Evolutionary conservation across 2,888 invertebrate genomes (phyloP), one percentile per base, ranked within the genome.

Genomic region (Calliopum simillimum): DNA sequence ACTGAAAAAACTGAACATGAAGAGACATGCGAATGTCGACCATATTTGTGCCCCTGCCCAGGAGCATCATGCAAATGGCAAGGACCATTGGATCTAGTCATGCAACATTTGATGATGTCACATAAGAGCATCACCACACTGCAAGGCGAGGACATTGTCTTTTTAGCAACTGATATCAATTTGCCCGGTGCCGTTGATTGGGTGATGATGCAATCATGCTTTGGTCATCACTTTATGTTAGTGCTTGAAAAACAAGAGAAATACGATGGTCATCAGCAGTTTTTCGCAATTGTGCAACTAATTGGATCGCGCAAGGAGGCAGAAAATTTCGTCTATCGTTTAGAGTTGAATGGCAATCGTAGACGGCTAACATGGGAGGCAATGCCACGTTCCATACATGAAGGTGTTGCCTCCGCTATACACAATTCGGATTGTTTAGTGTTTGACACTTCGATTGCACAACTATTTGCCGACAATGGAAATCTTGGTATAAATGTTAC

Each of bases 191-290:
- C 98, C 44, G 98, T 99, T 12, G 98, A 99, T 86, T 99, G 98
- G 98, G 97, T 97, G 4, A 99, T 99, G 99, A 99, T 99, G 99
- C 99, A 99, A 88, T 97, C 97, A 41, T 99, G 99, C 87, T 99
- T 99, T 86, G 97, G 97, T 69, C 98, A 98, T 84, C 97, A 99
- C 87, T 99, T 99, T 84, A 99, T 99, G 99, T 90, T 99, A 76
- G 99, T 99, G 46, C 89, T 99, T 64, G 99, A 99, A 85, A 99
- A 99, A 85, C 97, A 98, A 87, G 98, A 98, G 82, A 99, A 99
- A 85, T 96, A 93, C 86, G 98, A 99, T 88, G 98, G 96, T 1
- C 95, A 96, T 83, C 96, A 96, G 81, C 96, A 97, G 84, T 97
- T 97, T 86, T 97, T 96, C 88, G 99, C 99, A 23, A 98, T 99